A percentile compares a stretch with the other conserved stretches of the same genome.
These are phyloP conservation scores for Notamacropus eugenii DNA, from an alignment of 2,797 vertebrate species.

Conservation along the genomic window DNA sequence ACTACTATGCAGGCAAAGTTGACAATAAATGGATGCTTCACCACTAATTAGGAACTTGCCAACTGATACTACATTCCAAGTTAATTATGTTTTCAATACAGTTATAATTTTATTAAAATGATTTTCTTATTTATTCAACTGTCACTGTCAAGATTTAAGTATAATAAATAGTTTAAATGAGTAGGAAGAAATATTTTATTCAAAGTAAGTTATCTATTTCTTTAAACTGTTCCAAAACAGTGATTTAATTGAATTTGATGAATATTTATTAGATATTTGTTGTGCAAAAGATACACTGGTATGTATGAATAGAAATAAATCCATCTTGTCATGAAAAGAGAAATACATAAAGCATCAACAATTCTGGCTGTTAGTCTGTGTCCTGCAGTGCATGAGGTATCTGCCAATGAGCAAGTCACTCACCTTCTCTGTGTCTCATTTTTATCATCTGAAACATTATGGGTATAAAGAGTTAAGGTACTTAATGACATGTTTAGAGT, in stretches of 20 bases:
- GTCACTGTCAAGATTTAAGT: background rate
- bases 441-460: background rate
- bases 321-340: background rate
- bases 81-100: background rate
- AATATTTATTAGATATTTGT: background rate
- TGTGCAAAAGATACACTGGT: background rate
- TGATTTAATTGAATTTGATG: background rate
- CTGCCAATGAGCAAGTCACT: background rate
- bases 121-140: background rate
- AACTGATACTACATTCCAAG: background rate
- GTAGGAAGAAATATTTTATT: background rate
- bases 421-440: background rate
- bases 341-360: background rate
- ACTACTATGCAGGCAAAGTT: slow-evolving; percentile 46
- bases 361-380: background rate
- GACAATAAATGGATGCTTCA: slow-evolving; percentile 61
- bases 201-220: background rate
- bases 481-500: background rate
- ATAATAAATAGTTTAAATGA: background rate
- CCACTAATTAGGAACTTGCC: slow-evolving; percentile 27
- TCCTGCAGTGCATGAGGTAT: background rate
- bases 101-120: background rate
- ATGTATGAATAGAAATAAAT: background rate
- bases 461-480: background rate
- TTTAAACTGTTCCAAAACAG: background rate